A percentile compares a stretch with the other conserved stretches of the same genome.
These are phyloP conservation scores for Gymnarchus niloticus DNA, from an alignment of 2,113 vertebrate genomes.

Conservation along the genomic window DNA sequence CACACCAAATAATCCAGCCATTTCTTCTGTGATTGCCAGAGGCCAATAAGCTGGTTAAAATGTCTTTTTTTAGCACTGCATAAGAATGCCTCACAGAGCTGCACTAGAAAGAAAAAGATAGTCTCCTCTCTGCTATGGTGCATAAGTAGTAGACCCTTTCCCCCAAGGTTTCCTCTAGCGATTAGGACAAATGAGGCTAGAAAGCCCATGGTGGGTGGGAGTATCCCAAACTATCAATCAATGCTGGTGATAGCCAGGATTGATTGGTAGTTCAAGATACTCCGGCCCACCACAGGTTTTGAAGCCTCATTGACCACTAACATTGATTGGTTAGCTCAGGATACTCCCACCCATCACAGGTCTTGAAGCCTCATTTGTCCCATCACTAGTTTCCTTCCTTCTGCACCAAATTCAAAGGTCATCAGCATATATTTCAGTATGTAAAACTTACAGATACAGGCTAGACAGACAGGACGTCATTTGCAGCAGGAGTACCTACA, in stretches of 20 bases:
- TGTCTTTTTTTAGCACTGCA: not conserved
- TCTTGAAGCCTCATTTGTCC: no score
- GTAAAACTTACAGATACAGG: conserved; percentile 3
- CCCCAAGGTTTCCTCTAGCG: not conserved
- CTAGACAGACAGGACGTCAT: not conserved
- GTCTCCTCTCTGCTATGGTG: not conserved
- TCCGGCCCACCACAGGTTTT: no score
- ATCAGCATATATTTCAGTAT: not conserved
- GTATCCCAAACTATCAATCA: no score
- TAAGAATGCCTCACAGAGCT: not conserved
- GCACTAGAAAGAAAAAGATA: not conserved
- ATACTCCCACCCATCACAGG: no score
- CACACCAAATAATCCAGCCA: not conserved
- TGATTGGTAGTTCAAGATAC: no score
- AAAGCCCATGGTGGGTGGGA: no score
- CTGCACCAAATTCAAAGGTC: not conserved
- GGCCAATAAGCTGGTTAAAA: not conserved
- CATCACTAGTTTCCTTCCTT: no score
- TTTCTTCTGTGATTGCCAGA: not conserved
- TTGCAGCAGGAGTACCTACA: not conserved
- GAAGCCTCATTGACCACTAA: no score
- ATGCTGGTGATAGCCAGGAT: no score
- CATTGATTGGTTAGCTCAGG: no score
- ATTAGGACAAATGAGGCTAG: no score
- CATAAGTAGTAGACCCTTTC: not conserved